phyloP scores from a whole-genome alignment of 2,888 invertebrate species.

The Dascillus cervinus region DNA sequence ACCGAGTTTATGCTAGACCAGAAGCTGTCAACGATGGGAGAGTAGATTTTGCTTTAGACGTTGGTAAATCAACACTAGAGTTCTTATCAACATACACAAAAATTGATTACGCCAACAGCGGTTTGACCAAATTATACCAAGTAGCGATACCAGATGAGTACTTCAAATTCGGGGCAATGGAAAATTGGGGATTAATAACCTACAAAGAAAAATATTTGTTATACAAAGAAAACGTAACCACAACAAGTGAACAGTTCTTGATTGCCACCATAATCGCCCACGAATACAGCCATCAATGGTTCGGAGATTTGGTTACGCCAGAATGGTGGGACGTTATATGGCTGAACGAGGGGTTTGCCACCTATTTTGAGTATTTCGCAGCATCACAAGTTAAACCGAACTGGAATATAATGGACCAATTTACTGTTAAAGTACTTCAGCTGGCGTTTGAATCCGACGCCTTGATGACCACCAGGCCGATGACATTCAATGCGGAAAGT shows the following conservation, averaged over 20 bases:
- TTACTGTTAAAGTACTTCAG: slow-evolving; percentile 4
- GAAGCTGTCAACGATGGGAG: slow-evolving; percentile 36
- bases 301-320: slow-evolving; percentile 58
- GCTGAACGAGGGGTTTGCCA: slow-evolving; percentile 66
- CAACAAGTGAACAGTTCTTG: slow-evolving; percentile 42
- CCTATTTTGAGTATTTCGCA: slow-evolving; percentile 46
- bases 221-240: slow-evolving; percentile 42
- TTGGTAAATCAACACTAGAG: no score
- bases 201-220: slow-evolving; percentile 60
- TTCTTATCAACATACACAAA: no score
- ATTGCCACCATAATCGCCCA: slow-evolving; percentile 50
- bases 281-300: slow-evolving; percentile 66
- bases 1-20: slow-evolving; percentile 33
- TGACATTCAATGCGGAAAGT: slow-evolving; percentile 45
- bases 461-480: slow-evolving; percentile 42
- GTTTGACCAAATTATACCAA: slow-evolving; percentile 60
- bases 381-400: slow-evolving; percentile 21
- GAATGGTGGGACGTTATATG: slow-evolving; percentile 57
- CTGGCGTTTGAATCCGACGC: slow-evolving; percentile 6
- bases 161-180: slow-evolving; percentile 82
- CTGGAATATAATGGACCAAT: slow-evolving; percentile 11
- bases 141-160: slow-evolving; percentile 66
- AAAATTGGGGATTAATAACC: slow-evolving; percentile 87
- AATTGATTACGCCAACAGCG: no score
- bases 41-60: slow-evolving; percentile 38